Base-by-base conservation (phyloP, 2,888 invertebrate species). In the Liposcelis brunnea region DNA sequence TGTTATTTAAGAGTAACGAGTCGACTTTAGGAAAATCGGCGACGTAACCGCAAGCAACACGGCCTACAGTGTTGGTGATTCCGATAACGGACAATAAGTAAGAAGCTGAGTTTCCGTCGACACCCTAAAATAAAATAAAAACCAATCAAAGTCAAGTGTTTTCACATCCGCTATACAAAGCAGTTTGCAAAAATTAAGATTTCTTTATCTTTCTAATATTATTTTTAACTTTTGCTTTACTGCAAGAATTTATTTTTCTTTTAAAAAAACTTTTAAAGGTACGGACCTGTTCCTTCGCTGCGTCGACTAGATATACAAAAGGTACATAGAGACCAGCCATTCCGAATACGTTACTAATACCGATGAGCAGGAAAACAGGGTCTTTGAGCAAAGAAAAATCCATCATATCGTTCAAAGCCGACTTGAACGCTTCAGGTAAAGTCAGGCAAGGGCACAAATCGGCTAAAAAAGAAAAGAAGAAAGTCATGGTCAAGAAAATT, bases 271-370 rank as follows among this genome's bases (percentile, higher is more conserved):
- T n/a, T n/a, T n/a, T n/a, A n/a, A n/a, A n/a, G n/a, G n/a, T 47
- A 55, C 56, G n/a, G n/a, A n/a, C n/a, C n/a, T 52, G 51, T 49
- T 53, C 44, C 43, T 49, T 69, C 10, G 85, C 85, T 45, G 81
- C 80, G 55, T 90, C 85, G 18, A 90, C 86, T 46, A 97, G 72
- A 61, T 89, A 97, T 42, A 93, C 86, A 63, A 93, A 97, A 33
- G 97, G 97, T 52, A 97, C 87, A 64, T 94, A 94, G 46, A 95
- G 76, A 52, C 95, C 95, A 45, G 94, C 85, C 84, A 97, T 94
- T 55, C 95, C 97, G 61, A 97, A 89, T 47, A 97, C 71, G 63
- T 94, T 95, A 51, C 90, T 91, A 45, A 94, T 74, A 49, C 87
- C 89, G 57, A 94, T 87, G 45, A 93, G 67, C 70, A 90, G 77